Evolutionary conservation across 2,888 invertebrate species (phyloP).

Genomic region (Napeogenes sylphis): DNA sequence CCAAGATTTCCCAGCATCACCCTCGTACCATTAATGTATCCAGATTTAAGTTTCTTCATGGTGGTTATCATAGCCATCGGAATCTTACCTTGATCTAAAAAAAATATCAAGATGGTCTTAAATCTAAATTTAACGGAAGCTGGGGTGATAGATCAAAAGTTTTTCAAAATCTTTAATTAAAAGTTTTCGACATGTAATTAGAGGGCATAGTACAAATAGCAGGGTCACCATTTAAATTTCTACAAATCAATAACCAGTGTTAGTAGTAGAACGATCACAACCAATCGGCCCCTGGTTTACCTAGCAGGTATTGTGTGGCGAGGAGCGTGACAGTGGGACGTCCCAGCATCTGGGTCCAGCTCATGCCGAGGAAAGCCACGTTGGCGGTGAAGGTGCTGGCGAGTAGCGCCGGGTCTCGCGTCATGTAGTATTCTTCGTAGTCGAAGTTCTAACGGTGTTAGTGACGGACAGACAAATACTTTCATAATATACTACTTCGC

Average conservation of each 20-base stretch:
- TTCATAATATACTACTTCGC: not conserved
- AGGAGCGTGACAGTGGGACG: conserved; percentile 95
- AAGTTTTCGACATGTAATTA: too few relatives aligned
- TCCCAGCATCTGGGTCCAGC: conserved; percentile 98
- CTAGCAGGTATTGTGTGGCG: conserved; percentile 89
- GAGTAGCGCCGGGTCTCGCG: conserved; percentile 95
- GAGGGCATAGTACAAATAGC: too few relatives aligned
- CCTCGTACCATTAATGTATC: conserved; percentile 98
- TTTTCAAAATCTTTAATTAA: too few relatives aligned
- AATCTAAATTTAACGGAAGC: too few relatives aligned
- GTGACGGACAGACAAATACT: not conserved
- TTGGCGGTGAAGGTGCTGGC: conserved; percentile 96
- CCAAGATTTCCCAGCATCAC: conserved; percentile 96
- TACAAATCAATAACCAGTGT: too few relatives aligned
- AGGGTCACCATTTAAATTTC: too few relatives aligned
- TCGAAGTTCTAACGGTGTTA: conserved; percentile 84
- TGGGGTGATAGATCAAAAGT: too few relatives aligned
- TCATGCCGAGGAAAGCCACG: conserved; percentile 95
- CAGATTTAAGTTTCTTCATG: conserved; percentile 98
- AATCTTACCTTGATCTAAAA: conserved; percentile 91
- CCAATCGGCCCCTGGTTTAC: conserved; percentile 70
- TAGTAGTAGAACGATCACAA: too few relatives aligned
- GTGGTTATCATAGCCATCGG: conserved; percentile 97
- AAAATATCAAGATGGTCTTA: not conserved
- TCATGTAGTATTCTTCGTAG: conserved; percentile 96